phyloP scores from a whole-genome alignment of 2,888 invertebrate genomes.

The Pasiphila rectangulata region DNA sequence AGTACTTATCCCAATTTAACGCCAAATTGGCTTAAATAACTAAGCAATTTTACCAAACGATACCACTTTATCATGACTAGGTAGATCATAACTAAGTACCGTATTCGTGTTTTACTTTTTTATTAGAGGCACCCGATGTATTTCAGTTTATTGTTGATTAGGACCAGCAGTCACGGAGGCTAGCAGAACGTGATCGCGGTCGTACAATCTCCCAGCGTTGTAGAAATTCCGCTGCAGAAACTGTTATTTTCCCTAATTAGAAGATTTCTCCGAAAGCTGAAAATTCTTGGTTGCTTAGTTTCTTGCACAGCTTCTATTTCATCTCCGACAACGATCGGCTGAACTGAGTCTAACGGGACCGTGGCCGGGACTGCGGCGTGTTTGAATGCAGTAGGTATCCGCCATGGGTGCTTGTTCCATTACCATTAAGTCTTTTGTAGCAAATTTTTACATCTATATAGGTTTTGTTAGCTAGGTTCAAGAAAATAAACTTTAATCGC shows the following conservation, averaged over 20 bases:
- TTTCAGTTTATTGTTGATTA: slow-evolving; percentile 24
- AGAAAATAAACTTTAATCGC: slow-evolving; percentile 1
- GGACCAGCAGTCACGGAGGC: slow-evolving; percentile 43
- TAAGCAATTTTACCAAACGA: background rate
- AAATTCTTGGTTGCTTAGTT: slow-evolving; percentile 26
- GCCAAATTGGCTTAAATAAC: too few relatives aligned
- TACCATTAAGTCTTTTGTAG: slow-evolving; percentile 2
- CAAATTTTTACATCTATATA: too few relatives aligned
- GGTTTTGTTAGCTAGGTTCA: too few relatives aligned
- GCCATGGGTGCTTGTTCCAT: slow-evolving; percentile 22
- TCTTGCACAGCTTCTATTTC: slow-evolving; percentile 23
- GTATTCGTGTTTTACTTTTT: slow-evolving; percentile 13
- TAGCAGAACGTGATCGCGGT: slow-evolving; percentile 51
- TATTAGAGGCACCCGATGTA: slow-evolving; percentile 11
- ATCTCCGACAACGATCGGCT: slow-evolving; percentile 30
- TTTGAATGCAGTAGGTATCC: slow-evolving; percentile 27
- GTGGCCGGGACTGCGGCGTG: slow-evolving; percentile 38
- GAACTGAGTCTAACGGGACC: slow-evolving; percentile 49
- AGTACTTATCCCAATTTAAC: too few relatives aligned
- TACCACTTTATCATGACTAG: background rate
- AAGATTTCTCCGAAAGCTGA: slow-evolving; percentile 22
- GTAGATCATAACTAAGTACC: slow-evolving; percentile 2
- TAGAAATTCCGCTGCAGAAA: slow-evolving; percentile 35
- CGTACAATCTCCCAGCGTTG: slow-evolving; percentile 43
- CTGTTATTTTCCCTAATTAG: slow-evolving; percentile 41